A percentile compares a stretch with the other conserved stretches of the same genome.
Conservation (phyloP, 2,888 invertebrate genomes). For the Ectemnius lituratus region DNA sequence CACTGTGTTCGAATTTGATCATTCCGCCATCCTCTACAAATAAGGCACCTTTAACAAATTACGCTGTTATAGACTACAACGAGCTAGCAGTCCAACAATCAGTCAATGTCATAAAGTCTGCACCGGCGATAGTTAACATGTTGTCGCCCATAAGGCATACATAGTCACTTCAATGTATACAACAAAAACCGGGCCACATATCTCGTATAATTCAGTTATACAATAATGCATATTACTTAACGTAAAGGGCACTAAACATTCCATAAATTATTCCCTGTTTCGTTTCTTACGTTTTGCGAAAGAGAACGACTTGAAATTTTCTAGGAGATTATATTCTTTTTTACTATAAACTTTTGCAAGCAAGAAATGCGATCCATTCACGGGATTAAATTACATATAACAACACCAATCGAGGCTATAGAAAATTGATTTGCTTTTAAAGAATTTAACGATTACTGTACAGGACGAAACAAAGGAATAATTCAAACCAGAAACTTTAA, state of each 20-base stretch:
- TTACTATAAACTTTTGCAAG: conserved; percentile 1
- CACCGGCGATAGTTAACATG: conserved; percentile 65
- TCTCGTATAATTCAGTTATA: conserved; percentile 31
- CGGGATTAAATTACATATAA: background rate
- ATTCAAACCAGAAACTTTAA: conserved; percentile 48
- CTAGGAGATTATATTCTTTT: background rate
- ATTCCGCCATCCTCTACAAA: conserved; percentile 67
- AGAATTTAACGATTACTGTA: background rate
- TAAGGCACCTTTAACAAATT: conserved; percentile 78
- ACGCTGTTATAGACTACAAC: conserved; percentile 72
- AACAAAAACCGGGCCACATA: conserved; percentile 49
- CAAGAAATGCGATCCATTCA: background rate
- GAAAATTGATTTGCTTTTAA: conserved; percentile 6
- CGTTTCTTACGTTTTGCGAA: conserved; percentile 24
- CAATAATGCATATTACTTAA: conserved; percentile 55
- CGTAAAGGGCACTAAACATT: conserved; percentile 53
- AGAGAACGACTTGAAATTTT: background rate
- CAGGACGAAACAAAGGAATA: conserved; percentile 55
- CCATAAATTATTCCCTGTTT: conserved; percentile 60
- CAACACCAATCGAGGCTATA: background rate
- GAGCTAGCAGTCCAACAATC: conserved; percentile 67
- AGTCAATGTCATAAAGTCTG: conserved; percentile 65
- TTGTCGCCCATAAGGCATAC: conserved; percentile 68
- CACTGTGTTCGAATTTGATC: conserved; percentile 65
- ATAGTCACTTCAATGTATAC: conserved; percentile 57